Evolutionary conservation across 2,888 invertebrate species (phyloP).

Genomic region (Griposia aprilina): DNA sequence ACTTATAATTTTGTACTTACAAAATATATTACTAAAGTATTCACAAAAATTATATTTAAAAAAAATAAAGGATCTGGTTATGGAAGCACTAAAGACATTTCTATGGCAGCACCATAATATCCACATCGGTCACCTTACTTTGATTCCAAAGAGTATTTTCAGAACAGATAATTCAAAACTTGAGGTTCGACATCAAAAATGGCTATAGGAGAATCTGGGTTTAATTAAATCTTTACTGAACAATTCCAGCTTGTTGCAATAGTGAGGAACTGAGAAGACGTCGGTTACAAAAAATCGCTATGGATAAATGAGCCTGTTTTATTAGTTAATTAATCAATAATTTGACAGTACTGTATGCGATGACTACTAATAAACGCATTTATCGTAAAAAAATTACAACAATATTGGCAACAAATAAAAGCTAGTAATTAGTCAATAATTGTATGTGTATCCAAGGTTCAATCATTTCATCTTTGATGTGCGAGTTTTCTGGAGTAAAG

Average conservation of each 20-base stretch:
- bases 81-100: conserved; percentile 74
- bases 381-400: too few species aligned
- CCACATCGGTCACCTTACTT: conserved; percentile 30
- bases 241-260: conserved; percentile 51
- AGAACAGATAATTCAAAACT: neutral
- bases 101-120: conserved; percentile 53
- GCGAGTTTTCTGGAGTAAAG: neutral
- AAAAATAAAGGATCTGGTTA: conserved; percentile 53
- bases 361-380: too few species aligned
- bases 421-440: neutral
- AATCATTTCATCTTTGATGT: neutral
- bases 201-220: neutral
- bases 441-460: neutral
- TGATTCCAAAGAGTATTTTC: conserved; percentile 5
- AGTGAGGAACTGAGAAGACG: too few species aligned
- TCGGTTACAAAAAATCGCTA: too few species aligned
- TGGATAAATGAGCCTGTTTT: too few species aligned
- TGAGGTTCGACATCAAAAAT: neutral
- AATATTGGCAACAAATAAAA: too few species aligned
- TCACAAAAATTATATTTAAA: conserved; percentile 55
- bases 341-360: too few species aligned
- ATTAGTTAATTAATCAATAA: too few species aligned
- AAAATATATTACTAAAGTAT: conserved; percentile 75
- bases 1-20: conserved; percentile 72
- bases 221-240: neutral